A percentile compares a stretch with the other conserved stretches of the same genome.
Evolutionary conservation across 2,888 invertebrate genomes (phyloP).

Genomic region (Drosophila affinis): DNA sequence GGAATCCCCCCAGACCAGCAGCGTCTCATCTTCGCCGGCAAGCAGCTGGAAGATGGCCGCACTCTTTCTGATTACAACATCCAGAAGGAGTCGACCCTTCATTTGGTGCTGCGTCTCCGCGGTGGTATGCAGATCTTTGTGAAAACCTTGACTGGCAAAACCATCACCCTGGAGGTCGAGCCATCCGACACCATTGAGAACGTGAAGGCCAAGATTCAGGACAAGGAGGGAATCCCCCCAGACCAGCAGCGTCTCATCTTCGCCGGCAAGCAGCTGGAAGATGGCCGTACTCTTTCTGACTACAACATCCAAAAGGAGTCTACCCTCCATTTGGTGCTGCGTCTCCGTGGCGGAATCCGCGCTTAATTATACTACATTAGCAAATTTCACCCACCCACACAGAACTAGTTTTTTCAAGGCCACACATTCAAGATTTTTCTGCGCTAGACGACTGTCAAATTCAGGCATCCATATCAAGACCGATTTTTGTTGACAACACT

Average conservation of each 20-base stretch:
- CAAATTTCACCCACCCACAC: slow-evolving; percentile 44
- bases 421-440: slow-evolving; percentile 13
- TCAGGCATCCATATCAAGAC: not conserved
- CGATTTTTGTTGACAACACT: slow-evolving; percentile 20
- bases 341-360: slow-evolving; percentile 91
- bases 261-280: slow-evolving; percentile 53
- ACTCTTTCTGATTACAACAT: slow-evolving; percentile 76
- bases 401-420: slow-evolving; percentile 37
- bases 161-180: slow-evolving; percentile 57
- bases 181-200: slow-evolving; percentile 62
- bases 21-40: slow-evolving; percentile 76
- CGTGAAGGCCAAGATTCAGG: slow-evolving; percentile 61
- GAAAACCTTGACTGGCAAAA: slow-evolving; percentile 28
- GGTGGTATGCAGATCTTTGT: slow-evolving; percentile 68
- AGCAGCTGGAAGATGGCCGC: slow-evolving; percentile 76
- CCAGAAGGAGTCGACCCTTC: slow-evolving; percentile 76
- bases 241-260: slow-evolving; percentile 64
- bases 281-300: slow-evolving; percentile 28
- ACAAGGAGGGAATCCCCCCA: slow-evolving; percentile 65
- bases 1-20: slow-evolving; percentile 79
- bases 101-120: slow-evolving; percentile 72
- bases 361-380: slow-evolving; percentile 63
- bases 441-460: slow-evolving; percentile 18
- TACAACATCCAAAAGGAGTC: slow-evolving; percentile 44
- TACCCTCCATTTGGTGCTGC: slow-evolving; percentile 83